phyloP scores from a whole-genome alignment of 2,888 invertebrate genomes.

The Malthinus seriepunctatus region DNA sequence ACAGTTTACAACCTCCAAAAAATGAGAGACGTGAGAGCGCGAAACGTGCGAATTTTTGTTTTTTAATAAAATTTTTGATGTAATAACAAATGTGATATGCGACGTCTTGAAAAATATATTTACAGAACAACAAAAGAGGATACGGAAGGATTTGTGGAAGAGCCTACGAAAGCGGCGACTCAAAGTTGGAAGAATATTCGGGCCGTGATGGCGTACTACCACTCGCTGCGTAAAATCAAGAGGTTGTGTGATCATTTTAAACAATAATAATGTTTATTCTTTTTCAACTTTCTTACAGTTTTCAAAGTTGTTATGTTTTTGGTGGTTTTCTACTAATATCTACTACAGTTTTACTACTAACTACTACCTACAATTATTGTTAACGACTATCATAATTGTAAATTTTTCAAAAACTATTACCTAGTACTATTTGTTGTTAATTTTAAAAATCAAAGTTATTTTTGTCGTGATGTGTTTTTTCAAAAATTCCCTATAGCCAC shows the following conservation, averaged over 20 bases:
- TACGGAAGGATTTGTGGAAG: slow-evolving; percentile 34
- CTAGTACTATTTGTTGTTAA: slow-evolving; percentile 17
- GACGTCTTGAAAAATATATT: slow-evolving; percentile 31
- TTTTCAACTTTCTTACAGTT: slow-evolving; percentile 34
- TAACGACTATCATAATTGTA: slow-evolving; percentile 25
- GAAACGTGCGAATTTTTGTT: no score
- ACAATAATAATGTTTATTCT: slow-evolving; percentile 15
- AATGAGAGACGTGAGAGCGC: no score
- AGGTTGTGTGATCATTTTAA: slow-evolving; percentile 59
- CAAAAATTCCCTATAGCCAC: no score
- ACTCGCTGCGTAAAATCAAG: slow-evolving; percentile 87
- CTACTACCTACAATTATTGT: slow-evolving; percentile 5
- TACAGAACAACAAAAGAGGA: slow-evolving; percentile 35
- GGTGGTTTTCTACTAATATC: slow-evolving; percentile 30
- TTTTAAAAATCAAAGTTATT: slow-evolving; percentile 17
- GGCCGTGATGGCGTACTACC: slow-evolving; percentile 88
- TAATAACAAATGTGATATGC: neutral
- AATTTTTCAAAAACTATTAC: neutral
- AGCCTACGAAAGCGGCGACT: slow-evolving; percentile 46
- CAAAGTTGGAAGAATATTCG: slow-evolving; percentile 87
- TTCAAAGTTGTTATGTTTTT: slow-evolving; percentile 34
- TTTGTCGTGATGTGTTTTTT: neutral
- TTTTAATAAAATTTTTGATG: no score
- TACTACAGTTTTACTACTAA: slow-evolving; percentile 19
- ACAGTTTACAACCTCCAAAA: no score